Conservation (phyloP, 2,797 vertebrate genomes). For the Tragelaphus eurycerus region DNA sequence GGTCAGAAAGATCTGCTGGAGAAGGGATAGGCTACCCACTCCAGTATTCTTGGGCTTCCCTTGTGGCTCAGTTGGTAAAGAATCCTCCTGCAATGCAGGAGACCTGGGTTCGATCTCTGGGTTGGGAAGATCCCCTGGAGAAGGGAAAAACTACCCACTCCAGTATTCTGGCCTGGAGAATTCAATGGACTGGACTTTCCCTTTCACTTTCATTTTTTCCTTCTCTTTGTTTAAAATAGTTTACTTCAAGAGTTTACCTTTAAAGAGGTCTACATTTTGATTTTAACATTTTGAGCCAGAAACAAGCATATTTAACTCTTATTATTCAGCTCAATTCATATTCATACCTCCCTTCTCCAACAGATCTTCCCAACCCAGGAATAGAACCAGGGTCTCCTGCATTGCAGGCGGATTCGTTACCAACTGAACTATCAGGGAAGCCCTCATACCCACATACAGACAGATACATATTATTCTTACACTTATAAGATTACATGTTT, state of each 20-base stretch:
- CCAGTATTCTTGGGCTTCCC: background rate
- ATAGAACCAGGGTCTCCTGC: background rate
- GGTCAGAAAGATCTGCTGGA: background rate
- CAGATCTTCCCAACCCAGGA: background rate
- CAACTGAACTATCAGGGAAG: background rate
- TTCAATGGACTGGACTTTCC: background rate
- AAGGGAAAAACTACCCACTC: background rate
- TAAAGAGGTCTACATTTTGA: background rate
- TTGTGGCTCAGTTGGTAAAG: no score
- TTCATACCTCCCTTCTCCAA: background rate
- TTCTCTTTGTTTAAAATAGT: background rate
- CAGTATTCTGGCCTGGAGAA: background rate
- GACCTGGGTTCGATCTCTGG: fast-evolving
- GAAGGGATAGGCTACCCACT: background rate
- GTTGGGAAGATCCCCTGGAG: background rate
- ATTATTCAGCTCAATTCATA: slow-evolving; percentile 17
- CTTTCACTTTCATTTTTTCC: background rate
- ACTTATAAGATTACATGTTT: background rate
- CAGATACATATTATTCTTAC: background rate
- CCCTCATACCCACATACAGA: background rate
- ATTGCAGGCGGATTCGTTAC: background rate
- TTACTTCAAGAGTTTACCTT: background rate
- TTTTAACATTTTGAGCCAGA: background rate
- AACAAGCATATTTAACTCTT: background rate
- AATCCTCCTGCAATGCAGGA: fast-evolving